Evolutionary conservation across 1,140 invertebrate genomes (phyloP).

Genomic region (Calliopsis andreniformis): DNA sequence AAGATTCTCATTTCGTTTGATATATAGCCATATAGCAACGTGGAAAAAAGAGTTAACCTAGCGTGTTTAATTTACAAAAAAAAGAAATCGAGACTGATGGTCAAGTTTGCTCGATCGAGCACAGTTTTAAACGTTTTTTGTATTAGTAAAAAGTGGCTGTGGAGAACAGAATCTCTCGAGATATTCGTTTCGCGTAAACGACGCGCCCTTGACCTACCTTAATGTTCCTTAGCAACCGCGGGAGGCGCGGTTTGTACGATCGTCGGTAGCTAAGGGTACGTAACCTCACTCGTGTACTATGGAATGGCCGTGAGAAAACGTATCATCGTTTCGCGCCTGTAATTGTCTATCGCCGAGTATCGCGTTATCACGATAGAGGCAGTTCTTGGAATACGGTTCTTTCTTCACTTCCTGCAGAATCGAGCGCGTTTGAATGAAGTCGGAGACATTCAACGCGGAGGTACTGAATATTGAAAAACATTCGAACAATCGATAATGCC

Average conservation of each 20-base stretch:
- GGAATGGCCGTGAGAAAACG: conserved; percentile 46
- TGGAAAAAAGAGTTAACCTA: no score
- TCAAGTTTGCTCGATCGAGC: no score
- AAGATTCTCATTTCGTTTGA: no score
- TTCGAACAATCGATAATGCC: no score
- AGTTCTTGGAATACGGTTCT: conserved; percentile 21
- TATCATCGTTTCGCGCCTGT: conserved; percentile 15
- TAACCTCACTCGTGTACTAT: conserved; percentile 51
- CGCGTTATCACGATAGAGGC: neutral
- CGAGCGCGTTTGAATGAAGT: no score
- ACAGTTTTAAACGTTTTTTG: neutral
- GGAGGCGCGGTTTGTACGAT: conserved; percentile 51
- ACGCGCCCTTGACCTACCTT: conserved; percentile 64
- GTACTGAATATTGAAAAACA: no score
- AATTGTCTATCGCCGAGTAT: neutral
- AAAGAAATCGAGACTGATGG: neutral
- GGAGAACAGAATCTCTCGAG: conserved; percentile 11
- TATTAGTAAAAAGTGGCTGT: neutral
- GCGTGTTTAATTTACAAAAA: neutral
- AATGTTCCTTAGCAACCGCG: conserved; percentile 54
- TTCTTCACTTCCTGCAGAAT: no score
- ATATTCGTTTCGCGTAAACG: conserved; percentile 22
- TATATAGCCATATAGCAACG: no score
- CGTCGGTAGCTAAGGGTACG: conserved; percentile 54
- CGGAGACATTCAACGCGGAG: no score